These are phyloP conservation scores for Protophormia terraenovae DNA, from an alignment of 2,888 invertebrate genomes.

Conservation along the genomic window DNA sequence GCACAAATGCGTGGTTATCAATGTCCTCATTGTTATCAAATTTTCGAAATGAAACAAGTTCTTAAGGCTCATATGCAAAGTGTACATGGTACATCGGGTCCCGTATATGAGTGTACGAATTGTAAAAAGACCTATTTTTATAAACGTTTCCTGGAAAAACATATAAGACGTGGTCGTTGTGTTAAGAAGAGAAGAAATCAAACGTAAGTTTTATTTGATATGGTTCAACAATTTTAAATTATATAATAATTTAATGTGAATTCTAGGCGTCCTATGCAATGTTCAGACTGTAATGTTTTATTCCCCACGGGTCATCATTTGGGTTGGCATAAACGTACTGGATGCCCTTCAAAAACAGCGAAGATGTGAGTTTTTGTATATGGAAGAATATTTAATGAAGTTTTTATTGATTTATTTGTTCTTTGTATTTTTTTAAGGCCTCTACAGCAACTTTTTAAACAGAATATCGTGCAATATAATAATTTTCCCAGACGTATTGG, in stretches of 20 bases:
- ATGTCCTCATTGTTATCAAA: conserved; percentile 78
- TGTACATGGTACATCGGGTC: conserved; percentile 78
- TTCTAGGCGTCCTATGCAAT: conserved; percentile 80
- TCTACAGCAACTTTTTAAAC: conserved; percentile 79
- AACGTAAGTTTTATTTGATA: conserved; percentile 74
- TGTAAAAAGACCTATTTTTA: conserved; percentile 81
- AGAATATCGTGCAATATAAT: conserved; percentile 80
- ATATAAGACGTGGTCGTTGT: conserved; percentile 80
- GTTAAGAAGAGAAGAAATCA: conserved; percentile 81
- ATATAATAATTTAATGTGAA: background rate
- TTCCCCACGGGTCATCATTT: conserved; percentile 81
- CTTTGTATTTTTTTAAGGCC: conserved; percentile 72
- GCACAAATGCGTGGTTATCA: conserved; percentile 75
- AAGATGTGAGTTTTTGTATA: conserved; percentile 75
- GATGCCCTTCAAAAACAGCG: conserved; percentile 79
- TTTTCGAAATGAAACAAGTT: conserved; percentile 79
- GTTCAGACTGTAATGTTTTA: conserved; percentile 79
- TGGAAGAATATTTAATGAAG: background rate
- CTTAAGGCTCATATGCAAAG: conserved; percentile 80
- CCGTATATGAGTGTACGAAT: conserved; percentile 80
- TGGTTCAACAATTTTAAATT: background rate
- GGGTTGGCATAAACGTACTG: conserved; percentile 81
- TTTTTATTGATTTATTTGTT: background rate
- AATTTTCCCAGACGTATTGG: conserved; percentile 78
- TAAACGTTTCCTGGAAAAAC: conserved; percentile 80